Conservation (phyloP, 1,140 invertebrate genomes). For the Odontomachus brunneus region DNA sequence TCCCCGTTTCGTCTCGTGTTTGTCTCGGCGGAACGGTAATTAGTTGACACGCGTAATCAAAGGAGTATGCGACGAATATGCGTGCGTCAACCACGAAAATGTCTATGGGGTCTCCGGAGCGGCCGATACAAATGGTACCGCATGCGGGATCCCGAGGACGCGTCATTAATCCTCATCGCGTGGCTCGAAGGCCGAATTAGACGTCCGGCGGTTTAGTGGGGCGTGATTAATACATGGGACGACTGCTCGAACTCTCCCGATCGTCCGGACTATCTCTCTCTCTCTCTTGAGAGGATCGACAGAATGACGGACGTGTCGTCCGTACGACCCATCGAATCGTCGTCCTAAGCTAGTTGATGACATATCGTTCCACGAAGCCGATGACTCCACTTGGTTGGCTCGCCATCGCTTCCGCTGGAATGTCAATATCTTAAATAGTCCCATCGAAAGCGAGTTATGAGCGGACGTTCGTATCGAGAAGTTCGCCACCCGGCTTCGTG, state of each 20-base stretch:
- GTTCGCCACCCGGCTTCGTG: neutral
- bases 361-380: constrained; percentile 44
- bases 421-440: constrained; percentile 26
- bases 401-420: neutral
- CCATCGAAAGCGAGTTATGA: constrained; percentile 22
- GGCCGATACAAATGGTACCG: constrained; percentile 77
- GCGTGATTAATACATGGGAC: constrained; percentile 73
- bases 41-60: constrained; percentile 70
- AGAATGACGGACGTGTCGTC: constrained; percentile 74
- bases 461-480: constrained; percentile 2
- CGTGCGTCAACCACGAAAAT: constrained; percentile 57
- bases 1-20: constrained; percentile 8
- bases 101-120: constrained; percentile 69
- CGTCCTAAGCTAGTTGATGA: constrained; percentile 15
- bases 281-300: constrained; percentile 33
- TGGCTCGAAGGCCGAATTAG: constrained; percentile 78
- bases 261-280: constrained; percentile 55
- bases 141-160: constrained; percentile 68
- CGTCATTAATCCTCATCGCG: constrained; percentile 83
- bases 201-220: constrained; percentile 71
- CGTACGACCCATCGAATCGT: constrained; percentile 37
- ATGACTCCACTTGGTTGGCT: neutral
- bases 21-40: constrained; percentile 63
- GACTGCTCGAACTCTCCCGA: constrained; percentile 67
- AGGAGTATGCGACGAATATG: constrained; percentile 55